Conservation (phyloP, 2,113 vertebrate genomes). For the Hippopotamus amphibius region DNA sequence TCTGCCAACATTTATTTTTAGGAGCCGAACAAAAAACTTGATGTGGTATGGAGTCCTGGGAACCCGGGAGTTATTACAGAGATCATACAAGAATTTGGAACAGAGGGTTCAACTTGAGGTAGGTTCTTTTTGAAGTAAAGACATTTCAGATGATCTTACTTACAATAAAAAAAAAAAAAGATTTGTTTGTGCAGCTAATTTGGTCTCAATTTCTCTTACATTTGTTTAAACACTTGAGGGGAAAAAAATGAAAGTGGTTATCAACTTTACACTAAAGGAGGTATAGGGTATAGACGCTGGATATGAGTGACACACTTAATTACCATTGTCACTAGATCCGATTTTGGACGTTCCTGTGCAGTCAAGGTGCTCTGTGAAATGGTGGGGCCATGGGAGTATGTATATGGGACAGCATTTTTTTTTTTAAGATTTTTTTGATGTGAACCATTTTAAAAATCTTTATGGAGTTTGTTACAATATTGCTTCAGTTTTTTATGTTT, state of each 20-base stretch:
- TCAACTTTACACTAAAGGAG: neutral
- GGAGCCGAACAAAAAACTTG: constrained; percentile 99
- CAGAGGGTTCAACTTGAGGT: constrained; percentile 99
- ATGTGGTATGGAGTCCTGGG: constrained; percentile 99
- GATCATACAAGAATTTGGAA: constrained; percentile 98
- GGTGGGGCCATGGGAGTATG: neutral
- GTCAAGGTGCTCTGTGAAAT: neutral
- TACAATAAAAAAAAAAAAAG: neutral
- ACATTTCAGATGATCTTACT: neutral
- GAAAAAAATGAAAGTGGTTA: neutral
- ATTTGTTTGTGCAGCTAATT: neutral
- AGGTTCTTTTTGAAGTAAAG: constrained; percentile 71
- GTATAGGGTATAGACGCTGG: neutral
- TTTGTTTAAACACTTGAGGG: neutral
- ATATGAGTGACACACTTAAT: neutral
- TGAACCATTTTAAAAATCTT: too few species aligned
- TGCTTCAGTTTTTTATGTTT: too few species aligned
- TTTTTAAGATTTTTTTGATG: neutral
- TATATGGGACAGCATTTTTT: neutral
- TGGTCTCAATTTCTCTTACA: neutral
- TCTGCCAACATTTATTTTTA: constrained; percentile 78
- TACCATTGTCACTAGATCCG: neutral
- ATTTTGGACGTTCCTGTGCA: neutral
- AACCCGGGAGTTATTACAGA: constrained; percentile 96
- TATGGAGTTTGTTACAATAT: too few species aligned